phyloP scores from a whole-genome alignment of 2,888 invertebrate species.

The Clanis bilineata region DNA sequence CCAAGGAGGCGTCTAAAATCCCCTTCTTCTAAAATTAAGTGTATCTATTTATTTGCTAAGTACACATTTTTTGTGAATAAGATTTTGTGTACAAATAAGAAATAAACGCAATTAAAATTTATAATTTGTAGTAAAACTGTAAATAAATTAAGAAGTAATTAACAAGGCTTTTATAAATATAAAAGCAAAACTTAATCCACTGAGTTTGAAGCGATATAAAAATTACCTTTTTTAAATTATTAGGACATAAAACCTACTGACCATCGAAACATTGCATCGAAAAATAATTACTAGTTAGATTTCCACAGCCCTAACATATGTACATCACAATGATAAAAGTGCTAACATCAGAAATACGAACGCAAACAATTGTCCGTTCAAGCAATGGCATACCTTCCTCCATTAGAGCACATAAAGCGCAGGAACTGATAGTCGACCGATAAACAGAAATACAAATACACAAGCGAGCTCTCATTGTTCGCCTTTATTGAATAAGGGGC shows the following conservation, averaged over 20 bases:
- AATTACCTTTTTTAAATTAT: no score
- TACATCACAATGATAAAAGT: neutral
- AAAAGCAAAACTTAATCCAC: neutral
- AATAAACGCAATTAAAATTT: neutral
- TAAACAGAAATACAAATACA: constrained; percentile 63
- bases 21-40: no score
- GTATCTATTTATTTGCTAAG: no score
- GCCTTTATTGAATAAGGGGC: constrained; percentile 33
- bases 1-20: no score
- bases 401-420: constrained; percentile 36
- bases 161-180: neutral
- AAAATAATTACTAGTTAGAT: neutral
- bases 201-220: no score
- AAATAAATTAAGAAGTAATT: neutral
- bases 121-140: neutral
- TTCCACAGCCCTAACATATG: neutral
- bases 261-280: neutral
- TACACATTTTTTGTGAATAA: no score
- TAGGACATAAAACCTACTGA: no score
- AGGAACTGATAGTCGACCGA: constrained; percentile 50
- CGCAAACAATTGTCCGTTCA: constrained; percentile 10
- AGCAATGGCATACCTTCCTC: constrained; percentile 14
- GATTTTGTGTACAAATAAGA: neutral
- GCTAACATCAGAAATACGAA: constrained; percentile 2
- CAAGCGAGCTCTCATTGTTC: constrained; percentile 56